Evolutionary conservation across 2,113 vertebrate species (phyloP).

Genomic region (Todiramphus chloris): DNA sequence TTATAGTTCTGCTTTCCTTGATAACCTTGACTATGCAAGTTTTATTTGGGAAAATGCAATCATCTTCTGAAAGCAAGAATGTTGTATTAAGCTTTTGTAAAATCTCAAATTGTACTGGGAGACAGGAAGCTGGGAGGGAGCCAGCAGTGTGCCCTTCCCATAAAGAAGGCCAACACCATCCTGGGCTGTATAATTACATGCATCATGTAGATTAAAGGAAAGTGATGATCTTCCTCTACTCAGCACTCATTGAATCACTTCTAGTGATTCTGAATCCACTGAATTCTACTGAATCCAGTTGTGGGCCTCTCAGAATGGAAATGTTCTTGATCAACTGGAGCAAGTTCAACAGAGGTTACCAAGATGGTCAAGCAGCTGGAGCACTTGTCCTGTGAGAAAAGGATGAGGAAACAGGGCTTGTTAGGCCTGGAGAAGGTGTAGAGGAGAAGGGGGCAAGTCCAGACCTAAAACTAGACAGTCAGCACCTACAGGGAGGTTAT

Average conservation of each 20-base stretch:
- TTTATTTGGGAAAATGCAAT: not conserved
- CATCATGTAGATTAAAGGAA: not conserved
- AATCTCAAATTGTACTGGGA: not conserved
- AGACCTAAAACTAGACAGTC: not conserved
- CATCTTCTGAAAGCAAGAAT: not conserved
- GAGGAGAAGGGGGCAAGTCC: too few relatives aligned
- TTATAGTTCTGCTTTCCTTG: not conserved
- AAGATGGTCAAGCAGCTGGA: rapidly evolving
- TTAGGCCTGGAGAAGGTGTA: not conserved
- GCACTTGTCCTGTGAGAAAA: not conserved
- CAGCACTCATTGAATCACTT: not conserved
- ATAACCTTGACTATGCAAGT: not conserved
- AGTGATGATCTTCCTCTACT: not conserved
- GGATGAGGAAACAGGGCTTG: not conserved
- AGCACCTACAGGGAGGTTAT: not conserved
- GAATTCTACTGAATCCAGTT: not conserved
- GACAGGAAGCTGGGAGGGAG: not conserved
- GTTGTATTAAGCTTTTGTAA: not conserved
- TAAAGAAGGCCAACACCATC: not conserved
- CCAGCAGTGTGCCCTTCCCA: not conserved
- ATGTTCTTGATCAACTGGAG: not conserved
- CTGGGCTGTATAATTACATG: not conserved
- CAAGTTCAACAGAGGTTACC: not conserved
- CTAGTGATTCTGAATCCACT: too few relatives aligned
- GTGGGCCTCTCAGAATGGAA: too few relatives aligned